Conservation (phyloP, 1,140 invertebrate species). For the Tenebrio molitor region DNA sequence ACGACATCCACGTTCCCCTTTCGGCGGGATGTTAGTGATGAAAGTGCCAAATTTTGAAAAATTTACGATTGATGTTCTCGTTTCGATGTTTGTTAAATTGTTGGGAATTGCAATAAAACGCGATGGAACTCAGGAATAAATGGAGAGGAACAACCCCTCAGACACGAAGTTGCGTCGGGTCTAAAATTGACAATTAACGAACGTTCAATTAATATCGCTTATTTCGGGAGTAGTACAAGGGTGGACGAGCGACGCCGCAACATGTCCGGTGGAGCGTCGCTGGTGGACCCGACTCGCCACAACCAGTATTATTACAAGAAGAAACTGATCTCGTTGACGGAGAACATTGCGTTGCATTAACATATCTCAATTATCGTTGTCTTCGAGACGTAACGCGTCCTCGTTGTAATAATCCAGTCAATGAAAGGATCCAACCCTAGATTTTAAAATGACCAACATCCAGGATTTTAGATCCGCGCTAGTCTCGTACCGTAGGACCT, state of each 20-base stretch:
- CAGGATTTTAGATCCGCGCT: background rate
- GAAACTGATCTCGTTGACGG: background rate
- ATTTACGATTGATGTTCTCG: slow-evolving; percentile 51
- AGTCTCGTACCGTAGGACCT: slow-evolving; percentile 16
- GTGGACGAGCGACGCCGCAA: no score
- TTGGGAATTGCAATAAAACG: slow-evolving; percentile 15
- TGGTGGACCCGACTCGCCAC: slow-evolving; percentile 6
- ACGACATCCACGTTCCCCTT: slow-evolving; percentile 22
- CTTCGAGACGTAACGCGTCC: slow-evolving; percentile 12
- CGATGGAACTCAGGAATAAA: slow-evolving; percentile 34
- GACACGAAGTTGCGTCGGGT: no score
- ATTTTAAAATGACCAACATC: slow-evolving; percentile 44
- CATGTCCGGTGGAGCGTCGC: no score
- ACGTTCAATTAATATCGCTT: no score
- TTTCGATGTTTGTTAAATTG: slow-evolving; percentile 9
- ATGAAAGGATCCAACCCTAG: slow-evolving; percentile 36
- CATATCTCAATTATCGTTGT: slow-evolving; percentile 36
- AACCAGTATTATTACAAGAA: slow-evolving; percentile 43
- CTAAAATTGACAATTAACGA: no score
- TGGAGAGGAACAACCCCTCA: slow-evolving; percentile 8
- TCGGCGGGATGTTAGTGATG: slow-evolving; percentile 61
- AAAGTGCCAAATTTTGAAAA: slow-evolving; percentile 65
- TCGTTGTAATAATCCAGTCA: slow-evolving; percentile 33
- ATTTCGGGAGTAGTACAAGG: no score
- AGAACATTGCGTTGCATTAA: background rate